These are phyloP conservation scores for Cyphomyrmex costatus DNA, from an alignment of 1,140 invertebrate species.

Conservation along the genomic window DNA sequence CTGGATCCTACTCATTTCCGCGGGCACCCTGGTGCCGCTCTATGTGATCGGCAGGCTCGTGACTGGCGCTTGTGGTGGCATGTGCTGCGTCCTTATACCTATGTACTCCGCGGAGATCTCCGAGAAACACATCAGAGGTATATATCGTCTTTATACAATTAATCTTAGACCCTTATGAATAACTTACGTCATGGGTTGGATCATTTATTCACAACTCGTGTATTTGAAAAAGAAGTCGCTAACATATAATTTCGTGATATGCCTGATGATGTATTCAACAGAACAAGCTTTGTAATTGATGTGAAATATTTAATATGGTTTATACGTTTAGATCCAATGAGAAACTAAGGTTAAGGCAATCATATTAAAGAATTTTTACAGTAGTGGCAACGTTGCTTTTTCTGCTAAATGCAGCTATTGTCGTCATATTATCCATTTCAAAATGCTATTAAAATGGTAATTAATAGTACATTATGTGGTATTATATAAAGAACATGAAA, in stretches of 20 bases:
- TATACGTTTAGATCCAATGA: too few relatives aligned
- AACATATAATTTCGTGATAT: not conserved
- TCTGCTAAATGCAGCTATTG: too few relatives aligned
- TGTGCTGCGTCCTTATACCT: slow-evolving; percentile 86
- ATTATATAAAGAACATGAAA: not conserved
- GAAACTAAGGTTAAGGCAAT: too few relatives aligned
- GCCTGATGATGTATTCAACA: too few relatives aligned
- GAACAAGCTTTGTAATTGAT: too few relatives aligned
- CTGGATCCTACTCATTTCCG: slow-evolving; percentile 84
- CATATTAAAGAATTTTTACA: too few relatives aligned
- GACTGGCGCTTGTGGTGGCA: slow-evolving; percentile 87
- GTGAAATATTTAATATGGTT: too few relatives aligned
- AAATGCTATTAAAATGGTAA: not conserved
- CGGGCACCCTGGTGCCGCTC: slow-evolving; percentile 76
- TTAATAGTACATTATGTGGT: not conserved
- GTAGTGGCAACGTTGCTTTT: too few relatives aligned
- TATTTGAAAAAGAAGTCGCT: not conserved
- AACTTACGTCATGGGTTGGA: not conserved
- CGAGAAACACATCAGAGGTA: slow-evolving; percentile 87
- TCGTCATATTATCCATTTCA: not conserved
- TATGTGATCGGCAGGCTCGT: slow-evolving; percentile 85
- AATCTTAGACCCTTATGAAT: not conserved
- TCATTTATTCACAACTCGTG: not conserved
- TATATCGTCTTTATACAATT: not conserved
- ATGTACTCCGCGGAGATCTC: slow-evolving; percentile 88